Percentiles rank a stretch among this genome's conserved stretches.
Evolutionary conservation across 2,888 invertebrate species (phyloP).

Genomic region (Rhopalosiphum nymphaeae): DNA sequence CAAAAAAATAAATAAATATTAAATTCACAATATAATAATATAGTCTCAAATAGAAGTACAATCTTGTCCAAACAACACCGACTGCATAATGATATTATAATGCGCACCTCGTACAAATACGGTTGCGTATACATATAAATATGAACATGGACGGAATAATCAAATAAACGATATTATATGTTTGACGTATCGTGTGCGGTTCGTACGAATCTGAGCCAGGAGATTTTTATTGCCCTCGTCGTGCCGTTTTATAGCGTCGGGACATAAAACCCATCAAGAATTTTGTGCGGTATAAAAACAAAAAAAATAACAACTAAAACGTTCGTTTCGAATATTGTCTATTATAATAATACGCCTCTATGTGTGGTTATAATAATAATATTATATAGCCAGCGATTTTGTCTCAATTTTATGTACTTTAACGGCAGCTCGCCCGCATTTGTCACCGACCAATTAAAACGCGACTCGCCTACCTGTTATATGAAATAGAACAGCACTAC

Average conservation of each 20-base stretch:
- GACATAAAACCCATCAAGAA: conserved; percentile 17
- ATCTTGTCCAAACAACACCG: conserved; percentile 2
- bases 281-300: conserved; percentile 13
- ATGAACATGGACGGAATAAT: neutral
- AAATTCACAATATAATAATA: neutral
- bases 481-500: neutral
- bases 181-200: conserved; percentile 5
- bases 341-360: neutral
- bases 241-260: conserved; percentile 3
- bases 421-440: neutral
- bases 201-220: neutral
- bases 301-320: neutral
- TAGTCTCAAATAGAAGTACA: neutral
- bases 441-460: conserved; percentile 39
- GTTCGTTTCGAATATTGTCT: conserved; percentile 24
- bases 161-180: neutral
- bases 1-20: neutral
- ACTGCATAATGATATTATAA: neutral
- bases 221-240: neutral
- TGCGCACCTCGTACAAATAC: neutral
- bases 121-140: neutral
- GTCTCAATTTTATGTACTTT: conserved; percentile 3
- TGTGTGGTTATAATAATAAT: neutral
- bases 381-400: neutral
- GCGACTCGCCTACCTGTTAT: neutral